A percentile compares a stretch with the other conserved stretches of the same genome.
These are phyloP conservation scores for Chaetophractus vellerosus DNA, from an alignment of 2,797 vertebrate species.

Conservation along the genomic window DNA sequence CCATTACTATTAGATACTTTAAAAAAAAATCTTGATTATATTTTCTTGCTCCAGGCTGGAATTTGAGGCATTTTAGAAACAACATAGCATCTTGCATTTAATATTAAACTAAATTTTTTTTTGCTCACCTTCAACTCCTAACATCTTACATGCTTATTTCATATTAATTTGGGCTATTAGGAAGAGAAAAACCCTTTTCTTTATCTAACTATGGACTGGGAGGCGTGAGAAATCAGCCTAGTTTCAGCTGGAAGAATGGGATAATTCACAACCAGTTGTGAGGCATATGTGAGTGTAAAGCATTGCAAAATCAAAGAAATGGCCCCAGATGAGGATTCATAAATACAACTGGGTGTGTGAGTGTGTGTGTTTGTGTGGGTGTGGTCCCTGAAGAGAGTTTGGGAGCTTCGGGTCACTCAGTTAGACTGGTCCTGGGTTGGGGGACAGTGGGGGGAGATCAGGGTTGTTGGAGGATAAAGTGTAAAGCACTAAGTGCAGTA, in stretches of 20 bases:
- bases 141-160: neutral
- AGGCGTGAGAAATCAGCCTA: neutral
- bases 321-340: neutral
- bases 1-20: neutral
- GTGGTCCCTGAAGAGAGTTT: neutral
- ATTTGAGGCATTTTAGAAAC: neutral
- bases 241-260: neutral
- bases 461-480: neutral
- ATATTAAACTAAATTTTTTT: neutral
- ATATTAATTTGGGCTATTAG: neutral
- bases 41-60: neutral
- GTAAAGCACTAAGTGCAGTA: neutral
- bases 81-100: neutral
- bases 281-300: neutral
- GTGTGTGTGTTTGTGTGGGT: neutral
- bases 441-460: neutral
- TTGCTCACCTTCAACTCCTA: neutral
- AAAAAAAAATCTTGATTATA: neutral
- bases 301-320: slow-evolving; percentile 44
- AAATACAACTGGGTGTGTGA: neutral
- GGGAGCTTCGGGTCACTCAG: neutral
- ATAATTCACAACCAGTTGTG: neutral
- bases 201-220: neutral
- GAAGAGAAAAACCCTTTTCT: neutral
- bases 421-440: neutral